Evolutionary conservation across 2,797 vertebrate species (phyloP), one percentile per base, ranked within the genome.

Genomic region (Poeciliopsis presidionis): DNA sequence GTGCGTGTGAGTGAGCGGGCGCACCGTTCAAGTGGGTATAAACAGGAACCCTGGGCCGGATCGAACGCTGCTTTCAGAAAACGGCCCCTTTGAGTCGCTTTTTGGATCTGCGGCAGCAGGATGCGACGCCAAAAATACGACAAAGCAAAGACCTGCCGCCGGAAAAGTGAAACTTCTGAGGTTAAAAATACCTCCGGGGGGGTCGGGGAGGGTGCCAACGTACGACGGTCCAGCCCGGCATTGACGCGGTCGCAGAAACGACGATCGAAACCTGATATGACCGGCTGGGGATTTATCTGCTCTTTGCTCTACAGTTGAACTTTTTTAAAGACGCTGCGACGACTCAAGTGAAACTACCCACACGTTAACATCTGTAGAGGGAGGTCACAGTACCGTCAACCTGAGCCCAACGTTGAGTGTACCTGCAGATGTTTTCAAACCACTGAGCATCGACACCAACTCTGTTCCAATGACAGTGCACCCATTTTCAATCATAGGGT

Each of bases 51-150:
- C 12, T 2, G 55, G 74, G 77, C 79, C 75, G 53, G 61, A 82
- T 84, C 83, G 78, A 80, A 79, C 55, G 85, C 87, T 89, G 43
- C 83, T 88, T 93, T 91, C 89, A 90, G 87, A 80, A 89, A 86
- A 88, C 88, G n/a, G 0, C 57, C 84, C 83, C 88, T 93, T 92
- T 93, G 89, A 92, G 88, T 90, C 75, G 75, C 85, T 83, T 85
- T 91, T 90, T 89, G 89, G 91, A 85, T 81, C 79, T 1, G 1
- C 70, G 49, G 79, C 79, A 79, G 86, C 91, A 91, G 91, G 92
- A 93, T 90, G 89, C 88, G 87, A 92, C 88, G 67, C 90, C 89
- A 87, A 90, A 75, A 86, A 86, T 90, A 81, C 22, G 12, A 43
- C 39, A 85, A 75, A 83, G 82, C 36, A 43, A 77, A 84, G 81